phyloP scores from a whole-genome alignment of 2,888 invertebrate species.

The Cenopis cana region DNA sequence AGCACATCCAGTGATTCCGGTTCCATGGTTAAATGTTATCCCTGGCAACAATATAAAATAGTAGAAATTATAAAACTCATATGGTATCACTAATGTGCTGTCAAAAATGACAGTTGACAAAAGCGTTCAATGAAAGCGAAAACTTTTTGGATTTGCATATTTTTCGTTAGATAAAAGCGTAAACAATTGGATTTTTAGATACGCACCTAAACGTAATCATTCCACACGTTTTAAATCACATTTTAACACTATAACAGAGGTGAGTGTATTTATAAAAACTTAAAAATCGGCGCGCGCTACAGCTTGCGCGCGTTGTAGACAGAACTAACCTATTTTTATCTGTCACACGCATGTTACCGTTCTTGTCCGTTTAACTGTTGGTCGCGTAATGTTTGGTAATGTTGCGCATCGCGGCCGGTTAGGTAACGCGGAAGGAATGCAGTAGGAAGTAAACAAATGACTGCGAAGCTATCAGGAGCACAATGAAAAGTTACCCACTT shows the following conservation, averaged over 20 bases:
- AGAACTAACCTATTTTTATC: slow-evolving; percentile 74
- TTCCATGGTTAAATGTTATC: slow-evolving; percentile 60
- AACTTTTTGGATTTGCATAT: slow-evolving; percentile 43
- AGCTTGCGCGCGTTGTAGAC: slow-evolving; percentile 47
- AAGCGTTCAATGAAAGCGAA: slow-evolving; percentile 44
- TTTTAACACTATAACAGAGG: slow-evolving; percentile 31
- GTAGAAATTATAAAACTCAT: slow-evolving; percentile 40
- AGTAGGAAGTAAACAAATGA: slow-evolving; percentile 41
- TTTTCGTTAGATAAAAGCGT: slow-evolving; percentile 36
- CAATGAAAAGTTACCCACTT: neutral
- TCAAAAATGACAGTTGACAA: slow-evolving; percentile 36
- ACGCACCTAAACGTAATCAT: slow-evolving; percentile 48
- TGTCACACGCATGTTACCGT: slow-evolving; percentile 59
- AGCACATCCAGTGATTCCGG: slow-evolving; percentile 79
- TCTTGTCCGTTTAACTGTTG: slow-evolving; percentile 46
- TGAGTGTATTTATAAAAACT: slow-evolving; percentile 53
- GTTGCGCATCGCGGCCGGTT: slow-evolving; percentile 33
- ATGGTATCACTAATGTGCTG: slow-evolving; percentile 38
- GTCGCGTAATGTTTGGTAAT: slow-evolving; percentile 49
- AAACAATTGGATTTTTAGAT: slow-evolving; percentile 34
- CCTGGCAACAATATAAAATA: slow-evolving; percentile 48
- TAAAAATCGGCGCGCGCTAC: slow-evolving; percentile 48
- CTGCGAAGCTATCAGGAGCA: slow-evolving; percentile 13
- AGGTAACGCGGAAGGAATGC: slow-evolving; percentile 40
- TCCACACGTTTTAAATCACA: slow-evolving; percentile 43